Evolutionary conservation across 2,797 vertebrate genomes (phyloP).

Genomic region (Triplophysa yarkandensis): DNA sequence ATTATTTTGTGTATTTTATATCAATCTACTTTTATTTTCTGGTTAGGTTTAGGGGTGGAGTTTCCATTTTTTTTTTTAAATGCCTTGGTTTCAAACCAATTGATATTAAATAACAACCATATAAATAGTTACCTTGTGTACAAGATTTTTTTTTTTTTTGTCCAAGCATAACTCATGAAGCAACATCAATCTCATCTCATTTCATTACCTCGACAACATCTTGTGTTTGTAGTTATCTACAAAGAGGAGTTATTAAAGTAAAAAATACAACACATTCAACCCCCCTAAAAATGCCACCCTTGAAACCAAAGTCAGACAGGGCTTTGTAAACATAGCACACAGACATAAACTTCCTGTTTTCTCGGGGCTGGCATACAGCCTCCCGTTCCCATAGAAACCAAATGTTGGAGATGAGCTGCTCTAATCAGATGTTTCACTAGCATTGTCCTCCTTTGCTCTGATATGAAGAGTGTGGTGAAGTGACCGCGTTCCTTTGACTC

Average conservation of each 20-base stretch:
- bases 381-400: constrained; percentile 65
- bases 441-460: constrained; percentile 50
- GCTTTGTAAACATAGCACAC: constrained; percentile 53
- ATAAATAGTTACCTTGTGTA: too few species aligned
- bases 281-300: constrained; percentile 10
- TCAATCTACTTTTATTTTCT: too few species aligned
- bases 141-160: too few species aligned
- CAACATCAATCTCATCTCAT: too few species aligned
- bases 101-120: too few species aligned
- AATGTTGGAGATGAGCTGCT: constrained; percentile 50
- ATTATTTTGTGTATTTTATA: too few species aligned
- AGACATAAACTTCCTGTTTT: constrained; percentile 63
- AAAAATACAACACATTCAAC: background rate
- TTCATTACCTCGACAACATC: background rate
- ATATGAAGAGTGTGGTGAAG: constrained; percentile 45
- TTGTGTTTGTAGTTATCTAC: background rate
- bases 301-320: constrained; percentile 17
- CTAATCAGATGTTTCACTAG: constrained; percentile 59
- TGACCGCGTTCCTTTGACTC: constrained; percentile 44
- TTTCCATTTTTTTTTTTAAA: too few species aligned
- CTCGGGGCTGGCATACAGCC: constrained; percentile 52
- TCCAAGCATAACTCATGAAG: too few species aligned
- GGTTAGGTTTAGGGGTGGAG: too few species aligned
- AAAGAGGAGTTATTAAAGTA: background rate
- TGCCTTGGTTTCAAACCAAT: too few species aligned